Percentiles rank a stretch among this genome's conserved stretches.
phyloP scores from a whole-genome alignment of 2,113 vertebrate species.

The Hoplias malabaricus region DNA sequence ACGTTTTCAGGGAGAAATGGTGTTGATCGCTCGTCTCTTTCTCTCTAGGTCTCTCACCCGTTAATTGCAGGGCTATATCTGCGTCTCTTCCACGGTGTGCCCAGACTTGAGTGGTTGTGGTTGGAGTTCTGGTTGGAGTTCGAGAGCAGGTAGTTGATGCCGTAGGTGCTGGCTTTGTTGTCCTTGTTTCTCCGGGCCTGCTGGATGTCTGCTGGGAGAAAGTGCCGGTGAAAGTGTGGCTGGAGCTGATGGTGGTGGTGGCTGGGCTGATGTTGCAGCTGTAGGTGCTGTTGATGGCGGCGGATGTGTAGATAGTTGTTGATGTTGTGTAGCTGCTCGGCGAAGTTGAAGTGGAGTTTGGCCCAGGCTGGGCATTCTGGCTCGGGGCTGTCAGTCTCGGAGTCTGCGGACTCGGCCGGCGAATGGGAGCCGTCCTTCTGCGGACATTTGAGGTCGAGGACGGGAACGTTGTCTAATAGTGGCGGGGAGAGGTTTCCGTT shows the following conservation, averaged over 20 bases:
- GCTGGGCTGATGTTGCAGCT: no score
- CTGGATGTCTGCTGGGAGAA: slow-evolving; percentile 60
- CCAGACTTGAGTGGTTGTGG: slow-evolving; percentile 71
- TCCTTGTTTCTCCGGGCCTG: slow-evolving; percentile 89
- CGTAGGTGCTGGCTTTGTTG: slow-evolving; percentile 95
- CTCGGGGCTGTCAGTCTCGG: slow-evolving; percentile 78
- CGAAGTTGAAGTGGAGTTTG: slow-evolving; percentile 60
- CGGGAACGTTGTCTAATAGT: slow-evolving; percentile 29
- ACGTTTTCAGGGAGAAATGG: no score
- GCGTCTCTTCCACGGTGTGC: slow-evolving; percentile 91
- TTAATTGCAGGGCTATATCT: slow-evolving; percentile 87
- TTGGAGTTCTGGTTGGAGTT: slow-evolving; percentile 77
- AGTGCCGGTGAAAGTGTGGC: slow-evolving; percentile 55
- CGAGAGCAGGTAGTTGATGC: slow-evolving; percentile 88
- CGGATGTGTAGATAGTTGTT: slow-evolving; percentile 52
- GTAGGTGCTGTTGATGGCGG: slow-evolving; percentile 63
- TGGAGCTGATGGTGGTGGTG: slow-evolving; percentile 74
- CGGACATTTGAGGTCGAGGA: slow-evolving; percentile 63
- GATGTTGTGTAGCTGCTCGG: slow-evolving; percentile 73
- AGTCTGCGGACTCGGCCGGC: slow-evolving; percentile 80
- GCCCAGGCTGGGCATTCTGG: slow-evolving; percentile 71
- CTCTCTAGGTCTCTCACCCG: slow-evolving; percentile 82
- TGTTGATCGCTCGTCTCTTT: no score
- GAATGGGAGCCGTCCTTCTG: slow-evolving; percentile 80
- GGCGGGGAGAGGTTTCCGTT: slow-evolving; percentile 39